Evolutionary conservation across 2,888 invertebrate species (phyloP).

Genomic region (Aleiodes testaceus): DNA sequence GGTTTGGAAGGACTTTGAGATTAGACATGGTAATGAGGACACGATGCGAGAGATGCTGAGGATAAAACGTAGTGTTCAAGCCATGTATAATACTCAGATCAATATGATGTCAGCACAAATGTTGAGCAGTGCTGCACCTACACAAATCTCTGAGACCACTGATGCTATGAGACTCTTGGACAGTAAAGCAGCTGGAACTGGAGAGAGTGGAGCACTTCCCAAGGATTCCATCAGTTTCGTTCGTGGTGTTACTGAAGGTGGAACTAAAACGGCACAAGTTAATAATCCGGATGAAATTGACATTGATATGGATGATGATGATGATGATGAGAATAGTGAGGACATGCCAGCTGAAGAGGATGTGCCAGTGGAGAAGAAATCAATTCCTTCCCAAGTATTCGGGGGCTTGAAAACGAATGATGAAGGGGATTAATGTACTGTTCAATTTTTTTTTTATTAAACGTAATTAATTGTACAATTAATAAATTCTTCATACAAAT

Average conservation of each 20-base stretch:
- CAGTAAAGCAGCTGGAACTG: constrained; percentile 80
- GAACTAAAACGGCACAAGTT: constrained; percentile 78
- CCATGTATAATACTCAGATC: constrained; percentile 97
- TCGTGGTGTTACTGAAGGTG: constrained; percentile 88
- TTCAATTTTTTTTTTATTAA: background rate
- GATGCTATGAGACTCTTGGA: constrained; percentile 93
- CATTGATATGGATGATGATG: constrained; percentile 83
- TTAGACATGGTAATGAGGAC: constrained; percentile 98
- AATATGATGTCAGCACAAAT: constrained; percentile 99
- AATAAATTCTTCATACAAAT: constrained; percentile 10
- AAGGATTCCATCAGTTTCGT: constrained; percentile 87
- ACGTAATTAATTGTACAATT: background rate
- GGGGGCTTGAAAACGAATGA: constrained; percentile 80
- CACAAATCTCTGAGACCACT: constrained; percentile 81
- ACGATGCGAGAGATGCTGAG: constrained; percentile 99
- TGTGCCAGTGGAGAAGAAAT: constrained; percentile 87
- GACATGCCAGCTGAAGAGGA: constrained; percentile 77
- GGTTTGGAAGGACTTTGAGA: constrained; percentile 99
- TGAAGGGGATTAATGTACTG: constrained; percentile 57
- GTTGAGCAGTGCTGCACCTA: constrained; percentile 84
- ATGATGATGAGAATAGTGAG: constrained; percentile 76
- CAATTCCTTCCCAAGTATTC: constrained; percentile 92
- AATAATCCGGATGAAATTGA: constrained; percentile 92
- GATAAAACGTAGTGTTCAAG: constrained; percentile 97
- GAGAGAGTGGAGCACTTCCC: constrained; percentile 54